Percentiles rank a stretch among this genome's conserved stretches.
phyloP scores from a whole-genome alignment of 2,797 vertebrate genomes.

The Halcyon leucocephala region DNA sequence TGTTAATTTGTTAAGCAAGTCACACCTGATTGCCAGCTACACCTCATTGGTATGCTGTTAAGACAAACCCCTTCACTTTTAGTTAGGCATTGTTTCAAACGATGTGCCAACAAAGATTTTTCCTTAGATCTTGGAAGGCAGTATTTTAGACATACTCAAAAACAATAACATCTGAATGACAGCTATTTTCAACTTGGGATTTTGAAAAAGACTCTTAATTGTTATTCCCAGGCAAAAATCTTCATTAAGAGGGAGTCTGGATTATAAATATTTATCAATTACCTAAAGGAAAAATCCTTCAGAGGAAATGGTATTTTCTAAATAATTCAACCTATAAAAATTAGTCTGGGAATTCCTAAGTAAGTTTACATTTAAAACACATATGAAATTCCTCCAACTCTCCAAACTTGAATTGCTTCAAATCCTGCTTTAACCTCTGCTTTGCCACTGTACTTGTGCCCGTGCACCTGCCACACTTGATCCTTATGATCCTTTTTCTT shows the following conservation, averaged over 20 bases:
- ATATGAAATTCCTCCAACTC: not conserved
- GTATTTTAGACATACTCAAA: constrained; percentile 32
- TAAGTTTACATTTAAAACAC: constrained; percentile 14
- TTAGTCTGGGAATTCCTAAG: constrained; percentile 4
- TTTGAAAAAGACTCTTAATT: constrained; percentile 60
- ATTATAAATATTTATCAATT: constrained; percentile 67
- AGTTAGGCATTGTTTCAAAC: constrained; percentile 60
- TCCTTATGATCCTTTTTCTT: not conserved
- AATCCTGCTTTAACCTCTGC: not conserved
- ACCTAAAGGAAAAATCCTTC: constrained; percentile 45
- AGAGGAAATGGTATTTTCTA: constrained; percentile 34
- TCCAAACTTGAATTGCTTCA: not conserved
- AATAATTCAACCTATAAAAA: constrained; percentile 39
- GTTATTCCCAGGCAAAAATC: constrained; percentile 60
- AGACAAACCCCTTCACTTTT: constrained; percentile 52
- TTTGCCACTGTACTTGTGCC: not conserved
- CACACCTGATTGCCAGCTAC: constrained; percentile 53
- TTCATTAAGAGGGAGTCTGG: constrained; percentile 45
- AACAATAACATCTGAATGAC: constrained; percentile 53
- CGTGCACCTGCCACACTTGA: not conserved
- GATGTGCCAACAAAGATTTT: constrained; percentile 42
- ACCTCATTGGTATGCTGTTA: constrained; percentile 62
- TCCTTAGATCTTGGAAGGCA: constrained; percentile 36
- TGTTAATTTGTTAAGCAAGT: constrained; percentile 68
- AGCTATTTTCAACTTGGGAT: constrained; percentile 53